Evolutionary conservation across 2,113 vertebrate genomes (phyloP), one percentile per base, ranked within the genome.

Genomic region (Xenopus borealis): DNA sequence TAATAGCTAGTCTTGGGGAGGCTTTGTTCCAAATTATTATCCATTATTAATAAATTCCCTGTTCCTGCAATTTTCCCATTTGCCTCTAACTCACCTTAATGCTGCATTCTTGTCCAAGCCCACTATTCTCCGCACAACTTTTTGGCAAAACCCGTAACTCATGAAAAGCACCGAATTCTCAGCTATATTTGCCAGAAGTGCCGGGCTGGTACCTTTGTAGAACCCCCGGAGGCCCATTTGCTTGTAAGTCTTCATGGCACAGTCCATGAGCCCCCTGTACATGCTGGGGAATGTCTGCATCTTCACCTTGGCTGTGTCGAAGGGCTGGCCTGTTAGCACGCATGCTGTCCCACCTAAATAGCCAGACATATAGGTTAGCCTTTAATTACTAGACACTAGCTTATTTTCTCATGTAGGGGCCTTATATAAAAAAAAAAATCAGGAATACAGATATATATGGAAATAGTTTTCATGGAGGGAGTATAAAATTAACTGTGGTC

Each of bases 161-260:
- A 99, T 96, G 85, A 99, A 99, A 40, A 99, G 95, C 71, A 99
- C 95, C 0, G 96, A 95, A 83, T 98, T 98, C 87, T 98, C 97
- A 0, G 94, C 93, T 0, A 99, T 91, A 84, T 95, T 98, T 83
- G 97, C 97, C 69, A 97, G 82, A 47, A 98, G 93, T 0, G 97
- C 97, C 0, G 97, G 97, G 0, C 89, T 90, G 64, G 96, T 98
- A 53, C 96, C 97, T 80, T 94, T 94, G 90, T 99, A 98, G 83
- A 98, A 92, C 18, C 96, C 96, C 0, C 89, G 89, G 71, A 98
- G 73, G 0, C 96, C 97, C 81, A 93, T 92, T 81, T 96, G 94
- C 69, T 87, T 89, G 71, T 96, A 97, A n/a, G 92, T 98, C 82
- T 94, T 92, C 62, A 82, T 16, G 66, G 94, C 79, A 75, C 97